These are phyloP conservation scores for Sorex maritimensis DNA, from an alignment of 2,797 vertebrate species.

Conservation along the genomic window DNA sequence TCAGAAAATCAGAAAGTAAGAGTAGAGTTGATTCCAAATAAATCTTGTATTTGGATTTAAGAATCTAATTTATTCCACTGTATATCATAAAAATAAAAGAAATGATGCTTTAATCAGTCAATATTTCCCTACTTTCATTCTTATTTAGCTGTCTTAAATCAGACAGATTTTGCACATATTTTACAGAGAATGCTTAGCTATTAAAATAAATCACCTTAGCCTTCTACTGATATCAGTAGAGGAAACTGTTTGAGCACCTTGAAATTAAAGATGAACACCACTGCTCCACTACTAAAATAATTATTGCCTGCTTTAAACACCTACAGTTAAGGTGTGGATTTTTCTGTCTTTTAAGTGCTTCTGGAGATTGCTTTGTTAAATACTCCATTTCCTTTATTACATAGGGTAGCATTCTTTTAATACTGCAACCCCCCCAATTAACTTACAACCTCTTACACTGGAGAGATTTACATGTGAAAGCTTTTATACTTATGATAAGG, in stretches of 20 bases:
- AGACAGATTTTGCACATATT: neutral
- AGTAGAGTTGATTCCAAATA: neutral
- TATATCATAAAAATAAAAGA: neutral
- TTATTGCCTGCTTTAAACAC: slow-evolving; percentile 3
- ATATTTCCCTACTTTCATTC: neutral
- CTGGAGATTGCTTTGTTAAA: slow-evolving; percentile 6
- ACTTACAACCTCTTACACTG: neutral
- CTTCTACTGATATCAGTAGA: neutral
- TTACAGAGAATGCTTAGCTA: neutral
- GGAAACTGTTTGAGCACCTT: neutral
- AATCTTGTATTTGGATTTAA: slow-evolving; percentile 36
- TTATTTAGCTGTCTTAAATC: neutral
- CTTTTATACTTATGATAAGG: neutral
- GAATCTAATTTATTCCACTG: neutral
- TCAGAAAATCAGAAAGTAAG: neutral
- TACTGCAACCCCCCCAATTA: neutral
- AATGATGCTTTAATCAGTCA: neutral
- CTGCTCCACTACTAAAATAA: neutral
- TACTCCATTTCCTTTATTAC: neutral
- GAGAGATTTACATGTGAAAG: neutral
- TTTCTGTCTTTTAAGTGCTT: slow-evolving; percentile 14
- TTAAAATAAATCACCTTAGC: slow-evolving; percentile 1
- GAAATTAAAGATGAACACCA: neutral
- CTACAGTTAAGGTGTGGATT: neutral
- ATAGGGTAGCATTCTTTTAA: neutral